Percentiles rank a stretch among this genome's conserved stretches.
These are phyloP conservation scores for Acrobasis consociella DNA, from an alignment of 2,888 invertebrate genomes.

Conservation along the genomic window DNA sequence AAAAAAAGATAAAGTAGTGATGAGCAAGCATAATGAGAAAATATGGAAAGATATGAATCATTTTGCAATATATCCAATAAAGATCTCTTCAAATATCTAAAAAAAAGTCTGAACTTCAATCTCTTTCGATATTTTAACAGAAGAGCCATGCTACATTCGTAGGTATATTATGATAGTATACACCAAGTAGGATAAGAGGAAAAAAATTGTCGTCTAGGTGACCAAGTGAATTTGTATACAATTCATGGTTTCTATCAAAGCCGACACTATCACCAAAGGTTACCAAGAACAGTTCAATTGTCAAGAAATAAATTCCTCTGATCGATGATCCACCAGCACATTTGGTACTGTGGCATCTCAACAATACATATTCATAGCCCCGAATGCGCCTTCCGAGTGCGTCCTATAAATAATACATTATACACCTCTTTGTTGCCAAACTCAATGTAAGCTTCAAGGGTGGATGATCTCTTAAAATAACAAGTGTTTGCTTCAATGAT, in stretches of 20 bases:
- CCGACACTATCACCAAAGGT: conserved; percentile 36
- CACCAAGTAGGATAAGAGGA: background rate
- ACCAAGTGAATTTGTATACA: conserved; percentile 7
- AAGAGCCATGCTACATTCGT: background rate
- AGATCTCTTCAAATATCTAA: too few species aligned
- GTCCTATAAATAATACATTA: conserved; percentile 82
- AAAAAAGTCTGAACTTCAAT: too few species aligned
- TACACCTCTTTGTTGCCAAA: conserved; percentile 71
- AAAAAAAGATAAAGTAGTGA: too few species aligned
- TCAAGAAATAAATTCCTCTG: conserved; percentile 60
- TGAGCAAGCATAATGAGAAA: too few species aligned
- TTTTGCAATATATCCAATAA: too few species aligned
- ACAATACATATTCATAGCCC: conserved; percentile 62
- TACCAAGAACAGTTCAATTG: conserved; percentile 59
- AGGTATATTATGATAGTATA: background rate
- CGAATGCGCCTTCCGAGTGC: conserved; percentile 76
- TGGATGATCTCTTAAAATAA: conserved; percentile 84
- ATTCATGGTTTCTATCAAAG: conserved; percentile 11
- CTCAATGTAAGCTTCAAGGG: conserved; percentile 75
- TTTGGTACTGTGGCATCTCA: conserved; percentile 52
- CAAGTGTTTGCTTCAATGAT: conserved; percentile 84
- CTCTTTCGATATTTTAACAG: too few species aligned
- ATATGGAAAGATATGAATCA: too few species aligned
- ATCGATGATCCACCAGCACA: conserved; percentile 68
- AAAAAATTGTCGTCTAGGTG: background rate